These are phyloP conservation scores for Conus ventricosus DNA, from an alignment of 1,140 invertebrate species.

Conservation along the genomic window DNA sequence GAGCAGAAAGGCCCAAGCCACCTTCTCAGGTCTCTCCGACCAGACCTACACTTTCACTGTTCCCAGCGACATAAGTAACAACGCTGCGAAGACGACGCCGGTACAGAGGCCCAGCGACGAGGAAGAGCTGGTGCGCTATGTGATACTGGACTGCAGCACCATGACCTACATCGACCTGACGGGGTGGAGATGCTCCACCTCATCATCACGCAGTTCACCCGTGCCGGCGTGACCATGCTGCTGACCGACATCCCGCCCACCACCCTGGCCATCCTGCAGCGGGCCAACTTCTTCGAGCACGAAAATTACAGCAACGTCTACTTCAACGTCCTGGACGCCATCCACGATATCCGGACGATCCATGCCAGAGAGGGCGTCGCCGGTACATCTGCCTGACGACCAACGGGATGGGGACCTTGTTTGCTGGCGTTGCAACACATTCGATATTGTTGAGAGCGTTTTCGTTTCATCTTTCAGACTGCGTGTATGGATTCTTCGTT, in stretches of 20 bases:
- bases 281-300: constrained; percentile 46
- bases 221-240: constrained; percentile 44
- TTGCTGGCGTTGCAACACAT: not conserved
- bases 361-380: not conserved
- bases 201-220: constrained; percentile 52
- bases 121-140: constrained; percentile 33
- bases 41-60: no score
- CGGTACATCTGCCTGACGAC: not conserved
- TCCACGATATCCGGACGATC: not conserved
- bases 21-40: not conserved
- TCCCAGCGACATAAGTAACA: no score
- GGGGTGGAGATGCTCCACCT: constrained; percentile 58
- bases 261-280: constrained; percentile 41
- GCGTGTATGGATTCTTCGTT: not conserved
- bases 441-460: not conserved
- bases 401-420: no score
- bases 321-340: constrained; percentile 17
- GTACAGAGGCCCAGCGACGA: not conserved
- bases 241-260: constrained; percentile 43
- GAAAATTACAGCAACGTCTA: not conserved
- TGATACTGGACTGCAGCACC: constrained; percentile 65
- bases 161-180: constrained; percentile 67
- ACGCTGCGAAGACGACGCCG: not conserved
- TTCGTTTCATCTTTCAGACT: not conserved
- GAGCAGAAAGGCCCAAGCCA: not conserved